phyloP scores from a whole-genome alignment of 2,113 vertebrate genomes.

The Suncus etruscus region DNA sequence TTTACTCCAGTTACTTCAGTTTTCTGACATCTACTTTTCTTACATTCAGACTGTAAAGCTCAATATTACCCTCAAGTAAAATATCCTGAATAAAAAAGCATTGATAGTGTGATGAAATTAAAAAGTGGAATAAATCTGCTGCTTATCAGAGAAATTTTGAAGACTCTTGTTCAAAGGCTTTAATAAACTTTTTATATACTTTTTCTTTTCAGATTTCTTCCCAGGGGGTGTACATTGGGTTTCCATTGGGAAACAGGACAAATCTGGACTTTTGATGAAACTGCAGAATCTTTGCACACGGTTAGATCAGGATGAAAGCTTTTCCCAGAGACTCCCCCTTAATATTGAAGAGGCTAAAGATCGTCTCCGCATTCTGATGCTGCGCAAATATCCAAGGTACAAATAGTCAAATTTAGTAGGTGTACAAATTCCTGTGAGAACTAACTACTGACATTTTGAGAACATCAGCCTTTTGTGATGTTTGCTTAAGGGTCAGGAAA shows the following conservation, averaged over 20 bases:
- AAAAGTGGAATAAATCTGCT: slow-evolving; percentile 8
- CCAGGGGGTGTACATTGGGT: slow-evolving; percentile 97
- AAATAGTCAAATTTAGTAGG: not conserved
- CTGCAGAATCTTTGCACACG: slow-evolving; percentile 96
- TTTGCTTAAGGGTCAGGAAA: not conserved
- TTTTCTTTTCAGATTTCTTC: slow-evolving; percentile 90
- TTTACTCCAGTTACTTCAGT: not conserved
- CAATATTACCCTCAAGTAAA: not conserved
- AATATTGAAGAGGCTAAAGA: slow-evolving; percentile 97
- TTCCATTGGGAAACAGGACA: slow-evolving; percentile 96
- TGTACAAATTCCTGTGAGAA: not conserved
- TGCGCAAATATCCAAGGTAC: slow-evolving; percentile 93
- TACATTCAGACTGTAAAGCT: slow-evolving; percentile 43
- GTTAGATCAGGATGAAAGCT: slow-evolving; percentile 90
- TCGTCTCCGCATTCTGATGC: slow-evolving; percentile 93
- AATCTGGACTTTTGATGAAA: slow-evolving; percentile 94
- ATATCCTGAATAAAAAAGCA: slow-evolving; percentile 15
- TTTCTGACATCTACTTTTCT: not conserved
- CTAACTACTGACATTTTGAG: not conserved
- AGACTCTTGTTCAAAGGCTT: not conserved
- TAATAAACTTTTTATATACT: not conserved
- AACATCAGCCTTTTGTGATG: not conserved
- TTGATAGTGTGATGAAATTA: not conserved
- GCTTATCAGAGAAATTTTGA: not conserved
- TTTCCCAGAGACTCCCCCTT: slow-evolving; percentile 89